Evolutionary conservation across 1,140 invertebrate genomes (phyloP), one percentile per base, ranked within the genome.

Genomic region (Apis dorsata): DNA sequence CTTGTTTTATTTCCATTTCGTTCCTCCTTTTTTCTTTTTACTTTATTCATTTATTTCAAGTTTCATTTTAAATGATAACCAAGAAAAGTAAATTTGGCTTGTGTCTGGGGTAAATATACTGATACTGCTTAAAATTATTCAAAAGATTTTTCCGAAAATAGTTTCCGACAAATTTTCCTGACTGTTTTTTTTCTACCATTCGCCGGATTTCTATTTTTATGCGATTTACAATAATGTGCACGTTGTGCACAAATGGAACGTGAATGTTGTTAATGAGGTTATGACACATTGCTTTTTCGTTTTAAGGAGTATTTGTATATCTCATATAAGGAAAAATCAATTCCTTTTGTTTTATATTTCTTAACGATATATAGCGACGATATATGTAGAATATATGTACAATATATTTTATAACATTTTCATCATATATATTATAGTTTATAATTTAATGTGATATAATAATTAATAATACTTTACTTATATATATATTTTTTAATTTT

Each of bases 191-290:
- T 15, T 11, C 34, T 17, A 24, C n/a, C 28, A 21, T n/a, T 51
- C 17, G 59, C 21, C 21, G 34, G 19, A 75, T 75, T 75, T 51
- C 72, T 75, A 75, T 75, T 75, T 75, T 75, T 75, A 75, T 13
- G 55, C 55, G 72, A 74, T 60, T 74, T 34, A 24, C 44, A 71
- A 71, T 24, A 69, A 19, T n/a, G 19, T 49, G 34, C 34, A 49
- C 34, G 11, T 53, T 49, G 69, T 24, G 34, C 66, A 19, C 66
- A 69, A 34, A 65, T 34, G 28, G 15, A 65, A 65, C 15, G n/a
- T 53, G n/a, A 10, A 24, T 7, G 49, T 57, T 57, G 53, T 74
- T 59, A 59, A 73, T 74, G 57, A 57, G 24, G 34, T 34, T 21
- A 59, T 60, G 55, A 60, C 60, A 59, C 19, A 60, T 74, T 59